These are phyloP conservation scores for Nyctereutes procyonoides DNA, from an alignment of 2,113 vertebrate species.

Conservation along the genomic window DNA sequence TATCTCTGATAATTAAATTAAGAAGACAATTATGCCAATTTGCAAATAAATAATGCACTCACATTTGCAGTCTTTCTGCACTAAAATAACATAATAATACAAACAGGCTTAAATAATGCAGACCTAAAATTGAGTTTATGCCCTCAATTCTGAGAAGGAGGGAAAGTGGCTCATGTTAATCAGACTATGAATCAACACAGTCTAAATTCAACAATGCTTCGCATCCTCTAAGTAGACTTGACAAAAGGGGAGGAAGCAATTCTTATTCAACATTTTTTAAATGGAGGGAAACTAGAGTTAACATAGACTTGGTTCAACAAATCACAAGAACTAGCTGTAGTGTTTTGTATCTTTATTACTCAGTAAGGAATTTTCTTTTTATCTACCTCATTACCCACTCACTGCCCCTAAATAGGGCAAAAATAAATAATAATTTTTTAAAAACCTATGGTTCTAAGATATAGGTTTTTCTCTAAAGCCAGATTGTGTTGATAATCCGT, in stretches of 20 bases:
- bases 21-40: conserved; percentile 41
- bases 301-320: conserved; percentile 59
- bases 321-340: conserved; percentile 51
- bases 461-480: background rate
- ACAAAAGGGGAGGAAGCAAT: conserved; percentile 12
- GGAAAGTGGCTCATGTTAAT: conserved; percentile 35
- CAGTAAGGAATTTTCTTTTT: conserved; percentile 67
- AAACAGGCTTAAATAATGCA: conserved; percentile 2
- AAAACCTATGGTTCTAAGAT: conserved; percentile 69
- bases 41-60: conserved; percentile 48
- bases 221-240: conserved; percentile 40
- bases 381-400: conserved; percentile 50
- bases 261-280: conserved; percentile 38
- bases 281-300: background rate
- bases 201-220: conserved; percentile 52
- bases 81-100: conserved; percentile 44
- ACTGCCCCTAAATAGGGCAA: conserved; percentile 67
- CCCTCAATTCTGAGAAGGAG: conserved; percentile 35
- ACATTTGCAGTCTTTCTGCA: background rate
- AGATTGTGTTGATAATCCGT: background rate
- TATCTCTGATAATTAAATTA: conserved; percentile 31
- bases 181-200: conserved; percentile 48
- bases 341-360: conserved; percentile 60
- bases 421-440: conserved; percentile 70
- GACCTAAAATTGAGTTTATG: conserved; percentile 47